Percentiles rank a stretch among this genome's conserved stretches.
These are phyloP conservation scores for Tipula unca DNA, from an alignment of 2,888 invertebrate species.

Conservation along the genomic window DNA sequence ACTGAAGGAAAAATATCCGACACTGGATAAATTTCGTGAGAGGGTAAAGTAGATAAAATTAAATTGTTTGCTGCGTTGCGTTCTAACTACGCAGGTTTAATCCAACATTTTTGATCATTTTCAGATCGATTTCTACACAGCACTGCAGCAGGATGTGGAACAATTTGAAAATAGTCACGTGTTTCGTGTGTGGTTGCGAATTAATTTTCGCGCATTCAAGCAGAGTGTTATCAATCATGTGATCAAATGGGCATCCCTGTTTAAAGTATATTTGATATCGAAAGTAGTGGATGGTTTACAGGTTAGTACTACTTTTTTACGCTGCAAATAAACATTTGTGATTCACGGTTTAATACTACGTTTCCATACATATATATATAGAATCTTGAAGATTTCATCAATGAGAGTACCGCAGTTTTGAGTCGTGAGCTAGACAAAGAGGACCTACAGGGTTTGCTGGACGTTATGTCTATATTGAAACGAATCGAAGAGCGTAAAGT, in stretches of 20 bases:
- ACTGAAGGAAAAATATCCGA: constrained; percentile 50
- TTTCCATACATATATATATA: constrained; percentile 32
- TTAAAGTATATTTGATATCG: constrained; percentile 76
- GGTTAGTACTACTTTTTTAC: constrained; percentile 43
- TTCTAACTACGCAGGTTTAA: too few relatives aligned
- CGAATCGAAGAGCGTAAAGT: constrained; percentile 68
- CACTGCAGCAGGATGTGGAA: constrained; percentile 66
- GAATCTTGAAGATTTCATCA: constrained; percentile 69
- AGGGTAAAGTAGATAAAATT: constrained; percentile 47
- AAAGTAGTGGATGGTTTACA: constrained; percentile 56
- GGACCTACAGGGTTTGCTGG: constrained; percentile 75
- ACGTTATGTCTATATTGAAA: constrained; percentile 73
- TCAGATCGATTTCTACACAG: constrained; percentile 73
- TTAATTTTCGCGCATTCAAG: constrained; percentile 72
- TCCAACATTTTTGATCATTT: constrained; percentile 20
- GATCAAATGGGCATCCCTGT: constrained; percentile 81
- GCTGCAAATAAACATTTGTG: background rate
- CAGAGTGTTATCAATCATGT: constrained; percentile 73
- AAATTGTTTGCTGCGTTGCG: background rate
- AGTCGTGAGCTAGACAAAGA: constrained; percentile 66
- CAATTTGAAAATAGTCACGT: constrained; percentile 56
- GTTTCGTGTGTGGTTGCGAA: constrained; percentile 69
- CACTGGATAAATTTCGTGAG: constrained; percentile 64
- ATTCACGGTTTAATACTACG: too few relatives aligned
- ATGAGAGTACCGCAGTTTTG: constrained; percentile 62